Evolutionary conservation across 2,888 invertebrate species (phyloP).

Genomic region (Actias luna): DNA sequence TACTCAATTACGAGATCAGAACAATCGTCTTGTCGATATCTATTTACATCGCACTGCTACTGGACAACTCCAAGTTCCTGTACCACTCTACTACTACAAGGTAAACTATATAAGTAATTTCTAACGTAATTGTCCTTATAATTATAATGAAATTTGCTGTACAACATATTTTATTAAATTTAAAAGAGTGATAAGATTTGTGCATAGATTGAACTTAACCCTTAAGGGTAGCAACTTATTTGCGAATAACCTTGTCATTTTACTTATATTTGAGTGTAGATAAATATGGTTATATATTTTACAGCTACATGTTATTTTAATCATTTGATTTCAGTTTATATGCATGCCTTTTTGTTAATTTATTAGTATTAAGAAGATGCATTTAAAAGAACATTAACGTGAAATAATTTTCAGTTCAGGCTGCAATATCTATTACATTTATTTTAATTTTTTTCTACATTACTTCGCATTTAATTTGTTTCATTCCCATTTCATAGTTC

Average conservation of each 20-base stretch:
- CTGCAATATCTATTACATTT: too few relatives aligned
- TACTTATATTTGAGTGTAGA: too few relatives aligned
- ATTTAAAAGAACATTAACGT: too few relatives aligned
- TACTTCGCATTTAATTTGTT: too few relatives aligned
- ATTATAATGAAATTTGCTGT: neutral
- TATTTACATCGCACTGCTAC: conserved; percentile 59
- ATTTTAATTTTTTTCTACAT: too few relatives aligned
- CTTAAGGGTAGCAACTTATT: neutral
- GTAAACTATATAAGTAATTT: conserved; percentile 31
- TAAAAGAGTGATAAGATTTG: neutral
- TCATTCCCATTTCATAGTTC: too few relatives aligned
- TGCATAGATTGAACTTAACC: neutral
- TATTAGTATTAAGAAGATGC: too few relatives aligned
- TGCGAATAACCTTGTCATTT: neutral
- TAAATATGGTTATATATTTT: too few relatives aligned
- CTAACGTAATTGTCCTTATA: neutral
- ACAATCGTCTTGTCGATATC: conserved; percentile 61
- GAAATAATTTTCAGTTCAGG: too few relatives aligned
- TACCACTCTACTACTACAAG: conserved; percentile 71
- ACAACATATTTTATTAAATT: neutral
- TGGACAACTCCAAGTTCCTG: conserved; percentile 58
- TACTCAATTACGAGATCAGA: conserved; percentile 75
- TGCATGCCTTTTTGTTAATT: too few relatives aligned
- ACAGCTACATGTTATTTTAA: too few relatives aligned
- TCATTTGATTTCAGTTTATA: too few relatives aligned